Evolutionary conservation across 2,888 invertebrate genomes (phyloP).

Genomic region (Metacarcinus magister): DNA sequence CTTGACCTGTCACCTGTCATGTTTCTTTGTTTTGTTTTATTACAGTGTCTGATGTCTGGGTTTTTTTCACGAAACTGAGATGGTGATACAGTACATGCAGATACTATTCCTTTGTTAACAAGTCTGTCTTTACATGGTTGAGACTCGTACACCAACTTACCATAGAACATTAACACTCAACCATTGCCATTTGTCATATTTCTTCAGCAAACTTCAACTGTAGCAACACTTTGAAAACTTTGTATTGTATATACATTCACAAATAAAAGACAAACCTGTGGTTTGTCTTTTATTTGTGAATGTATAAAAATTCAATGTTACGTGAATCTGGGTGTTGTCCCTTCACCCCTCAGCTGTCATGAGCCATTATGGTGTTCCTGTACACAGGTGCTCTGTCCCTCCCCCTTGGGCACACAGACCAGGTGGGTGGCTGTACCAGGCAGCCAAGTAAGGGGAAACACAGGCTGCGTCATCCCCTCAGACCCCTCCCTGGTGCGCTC

Average conservation of each 20-base stretch:
- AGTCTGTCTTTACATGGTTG: background rate
- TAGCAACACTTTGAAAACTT: background rate
- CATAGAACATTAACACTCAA: background rate
- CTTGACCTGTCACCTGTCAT: background rate
- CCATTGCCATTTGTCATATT: background rate
- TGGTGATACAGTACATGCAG: background rate
- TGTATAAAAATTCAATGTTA: background rate
- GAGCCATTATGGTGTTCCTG: slow-evolving; percentile 3
- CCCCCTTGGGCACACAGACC: background rate
- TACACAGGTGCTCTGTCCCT: slow-evolving; percentile 27
- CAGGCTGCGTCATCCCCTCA: background rate
- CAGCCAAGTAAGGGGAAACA: background rate
- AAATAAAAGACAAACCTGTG: no score
- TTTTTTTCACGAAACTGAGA: background rate
- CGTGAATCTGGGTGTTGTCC: background rate
- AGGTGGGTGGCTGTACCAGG: background rate
- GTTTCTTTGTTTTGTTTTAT: background rate
- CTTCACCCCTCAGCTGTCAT: background rate
- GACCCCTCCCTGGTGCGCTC: background rate
- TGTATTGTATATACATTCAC: no score
- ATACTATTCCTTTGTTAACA: background rate
- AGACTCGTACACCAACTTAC: background rate
- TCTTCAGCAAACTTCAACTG: background rate
- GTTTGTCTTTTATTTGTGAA: background rate
- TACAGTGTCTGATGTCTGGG: background rate